Evolutionary conservation across 2,888 invertebrate genomes (phyloP).

Genomic region (Pelosia muscerda): DNA sequence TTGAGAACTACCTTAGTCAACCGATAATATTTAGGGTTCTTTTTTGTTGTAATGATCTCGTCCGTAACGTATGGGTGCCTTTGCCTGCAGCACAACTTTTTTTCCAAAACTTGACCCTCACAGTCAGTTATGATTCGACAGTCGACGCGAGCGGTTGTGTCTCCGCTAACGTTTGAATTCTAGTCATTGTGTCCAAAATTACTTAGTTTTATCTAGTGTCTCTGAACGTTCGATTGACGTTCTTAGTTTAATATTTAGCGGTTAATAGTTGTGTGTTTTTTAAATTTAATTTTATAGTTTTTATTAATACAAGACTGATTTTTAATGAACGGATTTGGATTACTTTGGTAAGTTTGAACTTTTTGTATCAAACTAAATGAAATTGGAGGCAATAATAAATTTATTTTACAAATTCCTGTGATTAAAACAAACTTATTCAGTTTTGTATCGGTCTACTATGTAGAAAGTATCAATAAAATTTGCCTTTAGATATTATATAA

Average conservation of each 20-base stretch:
- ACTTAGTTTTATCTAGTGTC: constrained; percentile 62
- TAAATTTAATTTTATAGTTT: constrained; percentile 47
- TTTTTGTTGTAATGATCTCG: constrained; percentile 85
- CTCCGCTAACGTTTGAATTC: constrained; percentile 74
- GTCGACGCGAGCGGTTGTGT: constrained; percentile 80
- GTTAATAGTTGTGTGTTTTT: constrained; percentile 58
- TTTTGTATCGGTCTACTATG: neutral
- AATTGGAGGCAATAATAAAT: neutral
- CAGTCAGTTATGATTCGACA: constrained; percentile 82
- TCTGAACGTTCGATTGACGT: constrained; percentile 54
- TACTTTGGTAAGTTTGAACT: constrained; percentile 77
- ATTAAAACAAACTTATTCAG: neutral
- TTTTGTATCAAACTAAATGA: neutral
- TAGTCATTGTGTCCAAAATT: constrained; percentile 85
- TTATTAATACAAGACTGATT: constrained; percentile 58
- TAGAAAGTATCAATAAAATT: constrained; percentile 27
- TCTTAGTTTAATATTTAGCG: constrained; percentile 62
- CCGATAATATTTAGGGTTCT: constrained; percentile 84
- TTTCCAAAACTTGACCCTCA: constrained; percentile 81
- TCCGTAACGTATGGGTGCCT: constrained; percentile 83
- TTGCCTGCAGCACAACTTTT: constrained; percentile 75
- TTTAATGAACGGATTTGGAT: constrained; percentile 85
- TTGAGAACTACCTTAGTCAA: constrained; percentile 71
- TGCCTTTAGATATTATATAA: constrained; percentile 28
- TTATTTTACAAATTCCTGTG: too few species aligned